These are phyloP conservation scores for Ochotona princeps DNA, from an alignment of 2,113 vertebrate genomes.

Conservation along the genomic window DNA sequence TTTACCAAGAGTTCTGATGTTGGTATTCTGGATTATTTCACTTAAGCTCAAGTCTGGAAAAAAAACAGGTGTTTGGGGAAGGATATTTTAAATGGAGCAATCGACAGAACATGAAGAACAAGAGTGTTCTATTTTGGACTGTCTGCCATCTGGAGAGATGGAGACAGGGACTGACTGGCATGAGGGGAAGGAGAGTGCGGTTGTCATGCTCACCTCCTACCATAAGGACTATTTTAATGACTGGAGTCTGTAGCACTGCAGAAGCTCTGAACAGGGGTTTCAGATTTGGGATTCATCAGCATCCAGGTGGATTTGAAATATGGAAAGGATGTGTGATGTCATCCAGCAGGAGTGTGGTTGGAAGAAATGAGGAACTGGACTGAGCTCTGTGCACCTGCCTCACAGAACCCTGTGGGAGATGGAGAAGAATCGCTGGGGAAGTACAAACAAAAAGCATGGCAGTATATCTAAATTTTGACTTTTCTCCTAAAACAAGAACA, in stretches of 20 bases:
- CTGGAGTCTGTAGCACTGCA: conserved; percentile 38
- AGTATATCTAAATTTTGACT: not conserved
- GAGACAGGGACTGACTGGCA: conserved; percentile 54
- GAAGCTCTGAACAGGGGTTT: conserved; percentile 44
- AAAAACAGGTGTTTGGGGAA: conserved; percentile 75
- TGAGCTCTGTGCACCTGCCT: not conserved
- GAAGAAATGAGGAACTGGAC: not conserved
- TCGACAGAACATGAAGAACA: conserved; percentile 59
- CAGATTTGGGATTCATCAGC: not conserved
- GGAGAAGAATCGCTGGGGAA: not conserved
- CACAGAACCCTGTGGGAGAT: not conserved
- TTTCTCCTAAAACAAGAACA: not conserved
- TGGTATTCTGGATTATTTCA: conserved; percentile 43
- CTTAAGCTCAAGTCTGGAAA: conserved; percentile 45
- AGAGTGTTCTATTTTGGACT: conserved; percentile 74
- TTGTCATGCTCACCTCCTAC: conserved; percentile 74
- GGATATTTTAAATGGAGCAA: conserved; percentile 73
- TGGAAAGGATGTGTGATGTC: not conserved
- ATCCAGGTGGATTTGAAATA: conserved; percentile 3
- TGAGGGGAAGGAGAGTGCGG: conserved; percentile 42
- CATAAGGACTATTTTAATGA: conserved; percentile 61
- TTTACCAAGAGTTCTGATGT: not conserved
- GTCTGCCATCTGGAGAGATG: conserved; percentile 78
- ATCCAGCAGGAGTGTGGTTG: not conserved
- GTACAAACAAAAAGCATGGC: not conserved